A percentile compares a stretch with the other conserved stretches of the same genome.
These are phyloP conservation scores for Lophura nycthemera DNA, from an alignment of 2,113 vertebrate genomes.

Conservation along the genomic window DNA sequence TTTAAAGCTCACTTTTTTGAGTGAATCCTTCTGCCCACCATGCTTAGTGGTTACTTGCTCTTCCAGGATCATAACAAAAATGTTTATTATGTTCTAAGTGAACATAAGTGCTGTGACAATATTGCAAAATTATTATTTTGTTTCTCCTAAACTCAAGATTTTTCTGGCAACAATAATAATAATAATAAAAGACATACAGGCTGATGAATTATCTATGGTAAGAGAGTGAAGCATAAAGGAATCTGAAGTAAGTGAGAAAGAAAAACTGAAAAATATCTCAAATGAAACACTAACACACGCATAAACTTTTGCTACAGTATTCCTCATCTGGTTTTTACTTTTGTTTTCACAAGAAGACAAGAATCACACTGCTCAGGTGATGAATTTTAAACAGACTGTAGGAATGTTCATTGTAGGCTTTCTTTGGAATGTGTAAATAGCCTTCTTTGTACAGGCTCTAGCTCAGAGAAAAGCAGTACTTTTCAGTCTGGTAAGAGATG, in stretches of 20 bases:
- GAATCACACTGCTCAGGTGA: neutral
- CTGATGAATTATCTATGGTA: slow-evolving; percentile 16
- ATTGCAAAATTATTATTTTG: slow-evolving; percentile 55
- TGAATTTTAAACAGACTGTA: neutral
- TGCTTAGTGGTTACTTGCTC: slow-evolving; percentile 1
- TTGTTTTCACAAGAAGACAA: neutral
- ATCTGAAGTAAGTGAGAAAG: slow-evolving; percentile 15
- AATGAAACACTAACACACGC: neutral
- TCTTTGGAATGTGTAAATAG: neutral
- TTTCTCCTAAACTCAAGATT: slow-evolving; percentile 40
- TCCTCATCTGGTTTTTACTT: slow-evolving; percentile 16
- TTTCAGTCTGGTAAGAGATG: slow-evolving; percentile 9
- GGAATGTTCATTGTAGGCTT: neutral
- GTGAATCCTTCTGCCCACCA: neutral
- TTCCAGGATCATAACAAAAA: neutral
- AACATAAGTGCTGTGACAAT: slow-evolving; percentile 51
- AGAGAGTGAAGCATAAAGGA: neutral
- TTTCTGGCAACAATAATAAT: slow-evolving; percentile 19
- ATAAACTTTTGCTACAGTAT: slow-evolving; percentile 7
- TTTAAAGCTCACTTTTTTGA: neutral
- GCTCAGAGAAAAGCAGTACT: slow-evolving; percentile 38
- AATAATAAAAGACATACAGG: slow-evolving; percentile 43
- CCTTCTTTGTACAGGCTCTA: neutral
- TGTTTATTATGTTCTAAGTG: slow-evolving; percentile 21
- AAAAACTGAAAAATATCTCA: slow-evolving; percentile 5